These are phyloP conservation scores for Hemiprocne comata DNA, from an alignment of 2,113 vertebrate genomes.

Conservation along the genomic window DNA sequence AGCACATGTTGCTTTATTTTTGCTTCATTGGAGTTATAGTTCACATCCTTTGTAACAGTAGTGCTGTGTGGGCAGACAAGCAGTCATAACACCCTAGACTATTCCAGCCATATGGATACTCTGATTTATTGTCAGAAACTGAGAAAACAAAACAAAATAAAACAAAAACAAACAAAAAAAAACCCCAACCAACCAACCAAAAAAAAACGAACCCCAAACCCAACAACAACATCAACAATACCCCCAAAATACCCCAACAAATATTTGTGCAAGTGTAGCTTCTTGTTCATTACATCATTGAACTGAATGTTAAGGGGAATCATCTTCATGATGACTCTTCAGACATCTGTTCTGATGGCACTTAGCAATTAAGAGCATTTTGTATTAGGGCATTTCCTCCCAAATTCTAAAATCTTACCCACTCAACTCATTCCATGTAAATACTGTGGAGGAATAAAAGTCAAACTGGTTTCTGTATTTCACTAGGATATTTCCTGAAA, in stretches of 20 bases:
- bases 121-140: not conserved
- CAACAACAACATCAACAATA: too few relatives aligned
- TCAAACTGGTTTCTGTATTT: not conserved
- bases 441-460: not conserved
- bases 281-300: not conserved
- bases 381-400: not conserved
- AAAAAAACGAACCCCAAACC: too few relatives aligned
- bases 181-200: too few relatives aligned
- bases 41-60: not conserved
- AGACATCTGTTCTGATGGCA: not conserved
- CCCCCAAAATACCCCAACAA: too few relatives aligned
- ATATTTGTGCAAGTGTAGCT: not conserved
- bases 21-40: not conserved
- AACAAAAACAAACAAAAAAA: too few relatives aligned
- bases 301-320: not conserved
- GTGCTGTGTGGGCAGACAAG: not conserved
- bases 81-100: not conserved
- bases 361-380: accelerated
- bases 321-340: not conserved
- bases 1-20: not conserved
- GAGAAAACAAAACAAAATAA: not conserved
- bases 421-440: not conserved
- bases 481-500: not conserved
- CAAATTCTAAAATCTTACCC: not conserved
- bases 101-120: not conserved